These are phyloP conservation scores for Melieria omissa DNA, from an alignment of 2,888 invertebrate genomes.

Conservation along the genomic window DNA sequence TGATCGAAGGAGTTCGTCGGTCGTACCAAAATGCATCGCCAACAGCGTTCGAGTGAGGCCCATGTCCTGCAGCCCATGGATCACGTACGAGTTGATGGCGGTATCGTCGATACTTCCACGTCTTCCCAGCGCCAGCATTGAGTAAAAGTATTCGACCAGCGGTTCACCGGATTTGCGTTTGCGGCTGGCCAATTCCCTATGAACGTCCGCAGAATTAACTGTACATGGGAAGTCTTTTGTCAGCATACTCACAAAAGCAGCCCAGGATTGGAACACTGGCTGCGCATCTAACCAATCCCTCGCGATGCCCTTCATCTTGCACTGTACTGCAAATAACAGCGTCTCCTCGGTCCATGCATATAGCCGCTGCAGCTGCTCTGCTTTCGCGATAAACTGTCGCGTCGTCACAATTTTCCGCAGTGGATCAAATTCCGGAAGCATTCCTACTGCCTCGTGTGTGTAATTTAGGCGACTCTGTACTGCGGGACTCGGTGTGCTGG, in stretches of 20 bases:
- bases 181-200: background rate
- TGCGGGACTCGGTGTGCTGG: background rate
- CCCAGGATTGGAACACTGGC: background rate
- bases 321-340: background rate
- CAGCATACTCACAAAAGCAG: background rate
- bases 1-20: background rate
- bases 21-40: background rate
- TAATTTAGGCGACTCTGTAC: background rate
- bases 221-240: conserved; percentile 8
- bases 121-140: background rate
- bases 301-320: no score
- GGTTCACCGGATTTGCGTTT: background rate
- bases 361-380: background rate
- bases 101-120: background rate
- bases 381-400: background rate
- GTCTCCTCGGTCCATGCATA: background rate
- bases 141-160: background rate
- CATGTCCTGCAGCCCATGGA: background rate
- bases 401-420: no score
- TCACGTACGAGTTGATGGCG: background rate
- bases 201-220: conserved; percentile 5
- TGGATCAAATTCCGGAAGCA: no score
- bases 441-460: no score
- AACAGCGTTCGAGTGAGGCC: background rate
- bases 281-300: background rate